These are phyloP conservation scores for Fregetta grallaria DNA, from an alignment of 2,113 vertebrate genomes.

Conservation along the genomic window DNA sequence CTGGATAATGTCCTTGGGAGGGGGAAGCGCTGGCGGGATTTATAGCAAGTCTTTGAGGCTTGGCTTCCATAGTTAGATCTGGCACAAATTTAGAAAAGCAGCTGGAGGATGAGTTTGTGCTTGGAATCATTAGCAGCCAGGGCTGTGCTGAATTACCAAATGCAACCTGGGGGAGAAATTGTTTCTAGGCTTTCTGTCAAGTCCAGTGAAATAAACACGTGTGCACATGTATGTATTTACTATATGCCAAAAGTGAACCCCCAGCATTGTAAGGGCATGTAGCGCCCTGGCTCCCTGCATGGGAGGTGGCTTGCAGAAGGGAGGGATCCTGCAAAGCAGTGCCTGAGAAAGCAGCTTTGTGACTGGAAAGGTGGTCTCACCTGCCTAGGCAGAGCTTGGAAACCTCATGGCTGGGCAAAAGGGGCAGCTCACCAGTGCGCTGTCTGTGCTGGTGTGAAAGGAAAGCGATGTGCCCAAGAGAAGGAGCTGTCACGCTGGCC, in stretches of 20 bases:
- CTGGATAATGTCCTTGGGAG: conserved; percentile 23
- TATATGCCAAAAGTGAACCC: background rate
- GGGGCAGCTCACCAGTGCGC: background rate
- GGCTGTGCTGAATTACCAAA: background rate
- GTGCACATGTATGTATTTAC: rapidly evolving
- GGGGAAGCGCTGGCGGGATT: background rate
- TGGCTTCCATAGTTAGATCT: conserved; percentile 31
- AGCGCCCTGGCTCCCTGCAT: background rate
- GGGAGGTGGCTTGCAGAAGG: background rate
- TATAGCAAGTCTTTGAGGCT: conserved; percentile 20
- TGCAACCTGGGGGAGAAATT: background rate
- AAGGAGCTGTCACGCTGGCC: background rate
- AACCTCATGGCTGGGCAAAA: background rate
- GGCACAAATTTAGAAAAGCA: conserved; percentile 49
- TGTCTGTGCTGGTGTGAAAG: background rate
- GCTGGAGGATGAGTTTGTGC: conserved; percentile 56
- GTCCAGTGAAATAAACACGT: rapidly evolving
- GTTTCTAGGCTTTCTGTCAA: background rate
- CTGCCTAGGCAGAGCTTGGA: background rate
- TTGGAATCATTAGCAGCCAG: conserved; percentile 12
- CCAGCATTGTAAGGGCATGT: background rate
- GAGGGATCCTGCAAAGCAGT: background rate
- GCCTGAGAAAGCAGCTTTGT: background rate
- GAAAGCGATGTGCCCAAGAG: background rate
- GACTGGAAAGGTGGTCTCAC: background rate